These are phyloP conservation scores for Aspidiotus rigidus DNA, from an alignment of 2,888 invertebrate species.

Conservation along the genomic window DNA sequence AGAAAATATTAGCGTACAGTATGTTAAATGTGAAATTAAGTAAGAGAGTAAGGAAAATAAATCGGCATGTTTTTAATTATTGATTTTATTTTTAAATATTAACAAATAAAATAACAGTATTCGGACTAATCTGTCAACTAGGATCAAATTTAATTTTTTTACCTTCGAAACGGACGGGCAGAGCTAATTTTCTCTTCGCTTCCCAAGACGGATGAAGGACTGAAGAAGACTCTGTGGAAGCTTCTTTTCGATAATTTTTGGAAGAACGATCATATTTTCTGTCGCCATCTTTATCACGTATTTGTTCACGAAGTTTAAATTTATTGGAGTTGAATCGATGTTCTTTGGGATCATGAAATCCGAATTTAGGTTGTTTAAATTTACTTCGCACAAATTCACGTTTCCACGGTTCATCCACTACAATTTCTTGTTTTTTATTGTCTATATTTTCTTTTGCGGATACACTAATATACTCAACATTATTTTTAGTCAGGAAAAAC, in stretches of 20 bases:
- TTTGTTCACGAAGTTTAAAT: not conserved
- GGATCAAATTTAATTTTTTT: conserved; percentile 39
- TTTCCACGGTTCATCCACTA: too few species aligned
- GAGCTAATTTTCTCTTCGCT: conserved; percentile 38
- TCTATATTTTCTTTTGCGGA: conserved; percentile 24
- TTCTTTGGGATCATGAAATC: not conserved
- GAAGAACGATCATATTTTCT: not conserved
- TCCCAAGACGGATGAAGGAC: conserved; percentile 40
- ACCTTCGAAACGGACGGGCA: conserved; percentile 37
- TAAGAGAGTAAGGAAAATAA: not conserved
- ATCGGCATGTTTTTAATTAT: too few species aligned
- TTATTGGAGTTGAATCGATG: not conserved
- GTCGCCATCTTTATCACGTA: not conserved
- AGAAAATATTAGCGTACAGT: too few species aligned
- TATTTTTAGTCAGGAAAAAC: conserved; percentile 36
- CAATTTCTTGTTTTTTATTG: not conserved
- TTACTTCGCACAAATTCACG: too few species aligned
- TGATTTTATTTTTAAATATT: too few species aligned
- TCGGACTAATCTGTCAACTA: not conserved
- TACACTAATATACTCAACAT: conserved; percentile 35
- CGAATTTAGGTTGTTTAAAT: not conserved
- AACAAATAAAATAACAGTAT: too few species aligned
- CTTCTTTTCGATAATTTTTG: not conserved
- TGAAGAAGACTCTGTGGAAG: conserved; percentile 15
- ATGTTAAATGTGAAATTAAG: too few species aligned